phyloP scores from a whole-genome alignment of 2,113 vertebrate genomes.

The Emydocephalus ijimae region DNA sequence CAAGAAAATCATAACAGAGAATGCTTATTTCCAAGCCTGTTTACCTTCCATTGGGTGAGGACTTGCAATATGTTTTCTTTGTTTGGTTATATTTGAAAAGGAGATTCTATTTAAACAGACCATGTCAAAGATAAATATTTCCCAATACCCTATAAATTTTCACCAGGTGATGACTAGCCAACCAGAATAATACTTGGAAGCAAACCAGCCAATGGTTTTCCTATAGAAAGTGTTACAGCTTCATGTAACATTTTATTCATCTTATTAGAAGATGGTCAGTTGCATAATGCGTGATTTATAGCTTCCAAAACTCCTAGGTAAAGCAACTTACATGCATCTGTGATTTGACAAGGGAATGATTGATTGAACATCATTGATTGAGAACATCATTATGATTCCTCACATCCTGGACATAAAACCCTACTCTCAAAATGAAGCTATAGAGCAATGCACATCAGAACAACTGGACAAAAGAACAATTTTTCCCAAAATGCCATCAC shows the following conservation, averaged over 20 bases:
- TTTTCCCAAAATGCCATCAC: too few species aligned
- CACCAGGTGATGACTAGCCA: neutral
- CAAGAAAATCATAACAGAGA: neutral
- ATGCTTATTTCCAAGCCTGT: neutral
- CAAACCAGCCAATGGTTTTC: neutral
- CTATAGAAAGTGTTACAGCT: neutral
- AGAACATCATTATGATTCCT: neutral
- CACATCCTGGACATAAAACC: too few species aligned
- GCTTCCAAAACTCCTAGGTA: neutral
- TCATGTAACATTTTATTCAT: neutral
- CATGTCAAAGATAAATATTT: neutral
- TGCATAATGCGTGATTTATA: neutral
- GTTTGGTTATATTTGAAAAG: neutral
- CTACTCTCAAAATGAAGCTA: too few species aligned
- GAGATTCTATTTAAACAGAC: neutral
- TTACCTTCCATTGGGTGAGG: neutral
- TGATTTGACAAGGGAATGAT: neutral
- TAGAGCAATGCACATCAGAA: too few species aligned
- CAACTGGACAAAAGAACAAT: too few species aligned
- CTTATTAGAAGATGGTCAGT: neutral
- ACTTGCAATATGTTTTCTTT: neutral
- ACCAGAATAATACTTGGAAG: neutral
- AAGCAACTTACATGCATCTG: neutral
- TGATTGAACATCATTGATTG: neutral
- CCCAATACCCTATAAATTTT: neutral